Evolutionary conservation across 2,797 vertebrate species (phyloP).

Genomic region (Acipenser oxyrinchus): DNA sequence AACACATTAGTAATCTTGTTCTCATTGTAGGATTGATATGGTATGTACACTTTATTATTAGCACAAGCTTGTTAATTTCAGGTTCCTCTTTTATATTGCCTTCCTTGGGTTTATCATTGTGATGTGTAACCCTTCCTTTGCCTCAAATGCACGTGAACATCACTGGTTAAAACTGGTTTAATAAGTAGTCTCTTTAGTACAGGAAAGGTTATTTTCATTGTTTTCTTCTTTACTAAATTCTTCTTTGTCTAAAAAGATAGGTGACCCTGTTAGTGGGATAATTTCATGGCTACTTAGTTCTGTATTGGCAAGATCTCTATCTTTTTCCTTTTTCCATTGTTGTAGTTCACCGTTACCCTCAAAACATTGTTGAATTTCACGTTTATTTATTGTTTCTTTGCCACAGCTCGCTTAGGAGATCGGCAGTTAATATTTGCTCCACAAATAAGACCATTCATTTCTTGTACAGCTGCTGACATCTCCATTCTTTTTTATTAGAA

Average conservation of each 20-base stretch:
- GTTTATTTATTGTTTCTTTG: conserved; percentile 7
- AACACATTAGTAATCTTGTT: conserved; percentile 26
- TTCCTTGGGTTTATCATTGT: no score
- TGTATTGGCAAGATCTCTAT: neutral
- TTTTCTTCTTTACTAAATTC: neutral
- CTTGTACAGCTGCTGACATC: conserved; percentile 13
- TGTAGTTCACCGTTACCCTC: conserved; percentile 1
- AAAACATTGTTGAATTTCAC: conserved; percentile 14
- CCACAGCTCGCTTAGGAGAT: conserved; percentile 30
- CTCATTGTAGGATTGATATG: conserved; percentile 19
- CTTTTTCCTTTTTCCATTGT: conserved; percentile 7
- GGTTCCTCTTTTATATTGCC: conserved; percentile 3
- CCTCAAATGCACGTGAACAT: no score
- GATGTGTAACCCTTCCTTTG: no score
- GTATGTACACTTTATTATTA: conserved; percentile 26
- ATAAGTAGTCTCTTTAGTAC: no score
- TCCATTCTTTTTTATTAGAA: conserved; percentile 35
- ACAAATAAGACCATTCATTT: conserved; percentile 10
- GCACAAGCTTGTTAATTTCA: conserved; percentile 26
- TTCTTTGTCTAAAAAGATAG: neutral
- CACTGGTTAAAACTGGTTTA: no score
- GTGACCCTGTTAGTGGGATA: neutral
- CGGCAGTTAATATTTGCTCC: conserved; percentile 17
- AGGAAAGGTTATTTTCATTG: no score
- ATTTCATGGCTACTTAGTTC: neutral